These are phyloP conservation scores for Edolisoma coerulescens DNA, from an alignment of 2,113 vertebrate genomes.

Conservation along the genomic window DNA sequence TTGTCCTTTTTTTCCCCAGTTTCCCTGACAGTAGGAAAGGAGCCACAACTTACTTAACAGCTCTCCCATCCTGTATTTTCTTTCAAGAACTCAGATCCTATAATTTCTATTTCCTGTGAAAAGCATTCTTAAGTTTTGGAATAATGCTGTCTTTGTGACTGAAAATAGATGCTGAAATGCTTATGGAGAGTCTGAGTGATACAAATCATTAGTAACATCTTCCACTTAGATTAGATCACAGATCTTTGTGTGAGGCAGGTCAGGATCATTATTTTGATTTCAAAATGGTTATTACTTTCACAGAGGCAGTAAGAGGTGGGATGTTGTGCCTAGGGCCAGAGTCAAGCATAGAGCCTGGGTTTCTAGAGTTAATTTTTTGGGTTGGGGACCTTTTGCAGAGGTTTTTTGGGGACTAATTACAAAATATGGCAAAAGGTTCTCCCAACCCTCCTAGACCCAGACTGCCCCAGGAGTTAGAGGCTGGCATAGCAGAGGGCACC, in stretches of 20 bases:
- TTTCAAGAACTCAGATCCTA: not conserved
- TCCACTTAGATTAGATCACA: not conserved
- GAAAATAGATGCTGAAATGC: not conserved
- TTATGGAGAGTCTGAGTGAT: not conserved
- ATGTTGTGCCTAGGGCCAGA: not conserved
- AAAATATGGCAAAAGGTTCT: not conserved
- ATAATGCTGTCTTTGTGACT: not conserved
- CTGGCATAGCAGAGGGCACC: not conserved
- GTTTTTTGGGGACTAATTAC: not conserved
- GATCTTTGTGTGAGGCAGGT: not conserved
- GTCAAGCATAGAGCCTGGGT: not conserved
- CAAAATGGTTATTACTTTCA: not conserved
- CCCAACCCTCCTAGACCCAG: not conserved
- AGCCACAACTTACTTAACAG: not conserved
- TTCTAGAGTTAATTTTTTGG: not conserved
- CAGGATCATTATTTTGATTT: not conserved
- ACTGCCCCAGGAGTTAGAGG: not conserved
- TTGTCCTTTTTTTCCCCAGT: not conserved
- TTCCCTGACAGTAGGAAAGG: not conserved
- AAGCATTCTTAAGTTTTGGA: not conserved
- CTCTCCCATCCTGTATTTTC: not conserved
- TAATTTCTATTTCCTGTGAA: not conserved
- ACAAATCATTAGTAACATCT: conserved; percentile 6
- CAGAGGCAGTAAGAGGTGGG: not conserved
- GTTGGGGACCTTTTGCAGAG: not conserved